A percentile compares a stretch with the other conserved stretches of the same genome.
Evolutionary conservation across 2,113 vertebrate genomes (phyloP).

Genomic region (Mirza zaza): DNA sequence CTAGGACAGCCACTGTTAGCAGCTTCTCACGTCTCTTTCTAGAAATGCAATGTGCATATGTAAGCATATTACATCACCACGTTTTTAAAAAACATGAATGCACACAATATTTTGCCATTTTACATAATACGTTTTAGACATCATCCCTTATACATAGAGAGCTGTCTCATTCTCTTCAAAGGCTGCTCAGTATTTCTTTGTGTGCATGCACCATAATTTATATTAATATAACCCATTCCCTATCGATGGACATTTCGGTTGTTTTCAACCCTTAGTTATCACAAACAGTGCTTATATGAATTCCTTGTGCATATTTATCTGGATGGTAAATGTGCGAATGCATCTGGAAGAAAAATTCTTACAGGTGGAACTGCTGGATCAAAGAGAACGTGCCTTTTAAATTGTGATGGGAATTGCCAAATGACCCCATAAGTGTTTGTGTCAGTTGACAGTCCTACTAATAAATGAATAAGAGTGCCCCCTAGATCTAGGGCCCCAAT

Average conservation of each 20-base stretch:
- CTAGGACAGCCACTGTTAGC: no score
- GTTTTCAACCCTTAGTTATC: not conserved
- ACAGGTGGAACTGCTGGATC: not conserved
- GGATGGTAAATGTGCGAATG: no score
- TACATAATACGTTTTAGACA: not conserved
- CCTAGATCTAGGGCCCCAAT: not conserved
- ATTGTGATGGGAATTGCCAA: no score
- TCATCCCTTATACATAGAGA: not conserved
- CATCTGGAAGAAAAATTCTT: not conserved
- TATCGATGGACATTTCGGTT: not conserved
- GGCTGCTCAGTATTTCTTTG: not conserved
- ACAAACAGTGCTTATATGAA: no score
- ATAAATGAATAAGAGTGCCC: not conserved
- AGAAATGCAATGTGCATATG: not conserved
- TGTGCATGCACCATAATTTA: not conserved
- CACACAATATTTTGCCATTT: not conserved
- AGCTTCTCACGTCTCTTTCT: not conserved
- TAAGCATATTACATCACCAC: not conserved
- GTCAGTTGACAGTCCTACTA: accelerated
- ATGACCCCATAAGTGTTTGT: not conserved
- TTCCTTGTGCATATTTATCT: not conserved
- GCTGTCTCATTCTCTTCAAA: not conserved
- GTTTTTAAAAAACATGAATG: not conserved
- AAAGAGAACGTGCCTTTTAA: not conserved
- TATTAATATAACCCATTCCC: not conserved